These are phyloP conservation scores for Carassius carassius DNA, from an alignment of 2,113 vertebrate genomes.

Conservation along the genomic window DNA sequence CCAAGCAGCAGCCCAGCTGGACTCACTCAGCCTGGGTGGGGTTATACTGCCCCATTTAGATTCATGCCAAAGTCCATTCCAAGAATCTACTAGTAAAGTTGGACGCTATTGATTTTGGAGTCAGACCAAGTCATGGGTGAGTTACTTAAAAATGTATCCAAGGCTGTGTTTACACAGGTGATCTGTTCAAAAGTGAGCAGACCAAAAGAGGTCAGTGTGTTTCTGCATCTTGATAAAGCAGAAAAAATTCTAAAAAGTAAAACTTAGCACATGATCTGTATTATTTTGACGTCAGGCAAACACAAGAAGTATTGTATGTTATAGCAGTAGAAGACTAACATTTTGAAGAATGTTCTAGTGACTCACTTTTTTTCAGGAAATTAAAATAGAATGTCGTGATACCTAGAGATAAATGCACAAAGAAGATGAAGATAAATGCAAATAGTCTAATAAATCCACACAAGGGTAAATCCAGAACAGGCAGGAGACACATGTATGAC, in stretches of 20 bases:
- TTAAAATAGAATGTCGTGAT: no score
- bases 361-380: neutral
- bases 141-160: neutral
- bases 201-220: neutral
- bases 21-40: conserved; percentile 6
- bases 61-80: neutral
- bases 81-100: neutral
- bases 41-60: conserved; percentile 29
- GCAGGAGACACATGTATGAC: no score
- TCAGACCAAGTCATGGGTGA: neutral
- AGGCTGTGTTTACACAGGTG: neutral
- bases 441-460: no score
- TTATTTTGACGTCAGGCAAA: neutral
- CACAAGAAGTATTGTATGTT: neutral
- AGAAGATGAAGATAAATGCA: no score
- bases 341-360: neutral
- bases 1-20: conserved; percentile 24
- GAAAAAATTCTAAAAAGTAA: neutral
- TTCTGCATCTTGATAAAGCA: neutral
- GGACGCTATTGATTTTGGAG: conserved; percentile 1
- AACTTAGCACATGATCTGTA: neutral
- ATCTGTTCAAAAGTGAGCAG: neutral
- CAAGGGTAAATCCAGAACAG: no score
- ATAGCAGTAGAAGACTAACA: neutral
- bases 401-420: no score